Base-by-base conservation (phyloP, 2,113 vertebrate species). In the Ailurus styani region DNA sequence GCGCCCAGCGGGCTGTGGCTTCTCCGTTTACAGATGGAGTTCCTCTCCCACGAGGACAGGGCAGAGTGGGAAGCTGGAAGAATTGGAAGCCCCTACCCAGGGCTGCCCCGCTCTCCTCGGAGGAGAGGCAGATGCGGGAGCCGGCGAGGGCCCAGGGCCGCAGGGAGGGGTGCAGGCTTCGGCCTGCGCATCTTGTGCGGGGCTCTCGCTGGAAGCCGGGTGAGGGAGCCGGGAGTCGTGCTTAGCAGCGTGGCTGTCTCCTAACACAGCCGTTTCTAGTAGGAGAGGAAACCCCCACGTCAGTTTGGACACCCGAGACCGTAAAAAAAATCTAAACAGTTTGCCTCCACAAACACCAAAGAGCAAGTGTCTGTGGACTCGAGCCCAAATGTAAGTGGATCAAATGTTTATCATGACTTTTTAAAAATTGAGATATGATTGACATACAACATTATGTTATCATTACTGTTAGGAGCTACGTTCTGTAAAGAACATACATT, bases 1-100 rank as follows among this genome's bases (percentile, higher is more conserved):
- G 57, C 25, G 5, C 64, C n/a, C 2, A 70, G 60, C 0, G 62
- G 8, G 75, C 87, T 12, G 79, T 17, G 29, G 89, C 50, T 42
- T 79, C 66, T 90, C 27, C 2, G 57, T 97, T 98, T 86, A 96
- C 34, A 62, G 18, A 77, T 5, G 0, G 42, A 78, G 97, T 97
- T 94, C 97, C 89, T 96, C 40, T 62, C n/a, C 20, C 29, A 20
- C 18, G 62, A 34, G 31, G n/a, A 62, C 86, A 57, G 25, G 57
- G 57, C 57, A 60, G 57, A 60, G 57, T 9, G 4, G 25, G 57
- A 60, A 60, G 23, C 4, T 12, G 31, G 31, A 66, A 6, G 62
- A 66, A 14, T 17, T 34, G 62, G 62, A 64, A 14, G 42, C 18
- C 34, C 40, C 42, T 3, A 13, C 40, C 40, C 42, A 14, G 73